Percentiles rank a stretch among this genome's conserved stretches.
These are phyloP conservation scores for Galagoides demidoff DNA, from an alignment of 2,797 vertebrate genomes.

Conservation along the genomic window DNA sequence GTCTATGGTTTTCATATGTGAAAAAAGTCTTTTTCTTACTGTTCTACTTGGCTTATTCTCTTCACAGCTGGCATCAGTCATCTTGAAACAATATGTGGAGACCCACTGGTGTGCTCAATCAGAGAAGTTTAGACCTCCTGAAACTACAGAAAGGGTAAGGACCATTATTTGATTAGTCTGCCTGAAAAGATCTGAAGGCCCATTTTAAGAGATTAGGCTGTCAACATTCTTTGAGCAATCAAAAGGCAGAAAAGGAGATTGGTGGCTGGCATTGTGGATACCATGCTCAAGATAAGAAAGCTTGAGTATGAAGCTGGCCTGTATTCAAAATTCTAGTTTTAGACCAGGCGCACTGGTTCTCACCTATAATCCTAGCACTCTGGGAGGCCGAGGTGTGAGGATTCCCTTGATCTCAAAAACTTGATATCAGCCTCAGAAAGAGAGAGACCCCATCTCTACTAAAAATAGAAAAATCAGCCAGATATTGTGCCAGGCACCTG, in stretches of 20 bases:
- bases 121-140: conserved; percentile 97
- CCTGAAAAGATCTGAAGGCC: neutral
- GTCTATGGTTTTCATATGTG: neutral
- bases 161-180: neutral
- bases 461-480: too few species aligned
- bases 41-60: conserved; percentile 29
- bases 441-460: too few species aligned
- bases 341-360: too few species aligned
- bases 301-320: neutral
- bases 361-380: too few species aligned
- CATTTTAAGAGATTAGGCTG: neutral
- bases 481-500: too few species aligned
- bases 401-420: too few species aligned
- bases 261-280: neutral
- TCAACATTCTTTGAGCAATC: neutral
- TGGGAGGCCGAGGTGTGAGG: too few species aligned
- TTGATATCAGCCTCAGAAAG: too few species aligned
- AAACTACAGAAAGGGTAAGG: conserved; percentile 97
- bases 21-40: conserved; percentile 11
- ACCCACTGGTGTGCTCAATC: conserved; percentile 99
- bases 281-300: neutral
- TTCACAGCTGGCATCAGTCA: conserved; percentile 95
- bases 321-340: neutral
- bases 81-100: conserved; percentile 99
- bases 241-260: neutral